These are phyloP conservation scores for Vollenhovia emeryi DNA, from an alignment of 1,140 invertebrate species.

Conservation along the genomic window DNA sequence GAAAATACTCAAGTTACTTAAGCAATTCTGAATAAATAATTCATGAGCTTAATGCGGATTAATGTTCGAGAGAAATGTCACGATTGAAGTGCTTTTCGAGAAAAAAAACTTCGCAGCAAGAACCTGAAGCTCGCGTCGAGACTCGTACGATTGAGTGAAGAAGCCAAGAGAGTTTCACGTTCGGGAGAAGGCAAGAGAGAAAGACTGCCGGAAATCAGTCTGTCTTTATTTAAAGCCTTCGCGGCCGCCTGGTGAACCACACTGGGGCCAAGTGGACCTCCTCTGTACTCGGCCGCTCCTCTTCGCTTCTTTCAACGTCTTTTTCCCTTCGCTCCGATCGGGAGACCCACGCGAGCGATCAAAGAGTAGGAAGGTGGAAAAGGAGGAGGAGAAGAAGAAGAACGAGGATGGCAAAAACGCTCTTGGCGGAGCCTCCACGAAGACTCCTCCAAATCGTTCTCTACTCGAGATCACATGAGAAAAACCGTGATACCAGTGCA, in stretches of 20 bases:
- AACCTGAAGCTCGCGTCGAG: background rate
- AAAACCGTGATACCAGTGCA: background rate
- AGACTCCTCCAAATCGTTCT: conserved; percentile 24
- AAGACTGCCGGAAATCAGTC: conserved; percentile 80
- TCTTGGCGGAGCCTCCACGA: conserved; percentile 1
- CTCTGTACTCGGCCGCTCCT: conserved; percentile 47
- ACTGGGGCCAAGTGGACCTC: conserved; percentile 41
- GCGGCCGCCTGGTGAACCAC: conserved; percentile 70
- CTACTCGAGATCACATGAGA: background rate
- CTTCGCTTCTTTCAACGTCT: conserved; percentile 58
- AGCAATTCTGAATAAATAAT: conserved; percentile 6
- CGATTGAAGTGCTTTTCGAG: background rate
- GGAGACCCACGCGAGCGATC: conserved; percentile 44
- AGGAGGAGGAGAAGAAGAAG: background rate
- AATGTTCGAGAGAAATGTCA: background rate
- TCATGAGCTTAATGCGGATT: background rate
- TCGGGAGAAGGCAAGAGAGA: conserved; percentile 53
- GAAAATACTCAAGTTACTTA: background rate
- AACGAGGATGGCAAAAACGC: conserved; percentile 55
- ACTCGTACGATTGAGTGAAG: background rate
- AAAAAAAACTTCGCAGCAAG: background rate
- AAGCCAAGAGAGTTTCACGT: background rate
- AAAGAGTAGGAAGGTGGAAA: background rate
- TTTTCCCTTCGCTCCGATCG: conserved; percentile 53
- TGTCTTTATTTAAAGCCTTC: conserved; percentile 75